Evolutionary conservation across 2,113 vertebrate genomes (phyloP), one percentile per base, ranked within the genome.

Genomic region (Jacana jacana): DNA sequence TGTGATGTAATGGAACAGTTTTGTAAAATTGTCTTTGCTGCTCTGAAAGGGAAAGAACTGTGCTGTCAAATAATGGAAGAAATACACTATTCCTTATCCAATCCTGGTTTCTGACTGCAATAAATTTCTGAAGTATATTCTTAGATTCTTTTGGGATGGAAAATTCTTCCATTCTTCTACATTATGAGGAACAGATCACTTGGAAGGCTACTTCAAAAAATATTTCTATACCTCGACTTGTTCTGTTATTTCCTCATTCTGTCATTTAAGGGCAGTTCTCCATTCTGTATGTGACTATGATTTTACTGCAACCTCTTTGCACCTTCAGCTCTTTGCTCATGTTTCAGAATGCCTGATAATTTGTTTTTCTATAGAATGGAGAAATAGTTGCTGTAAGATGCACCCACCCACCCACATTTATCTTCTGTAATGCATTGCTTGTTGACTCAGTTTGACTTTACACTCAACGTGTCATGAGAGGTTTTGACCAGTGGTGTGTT

Each of bases 211-310:
- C 37, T 52, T 69, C 6, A 48, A 44, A 86, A 63, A 78, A 5
- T 11, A 4, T 2, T 48, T 58, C 19, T 69, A 3, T 80, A 54
- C 30, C 22, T 72, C 25, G 52, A 35, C 48, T 61, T 51, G 6
- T 84, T 91, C 48, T 70, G 4, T 23, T 31, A 33, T 58, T 91
- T 81, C 19, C 42, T 75, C 85, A 58, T 63, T 72, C 33, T 86
- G 35, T 48, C 42, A 33, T 80, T 96, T 79, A 73, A 72, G 35
- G 40, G 19, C 48, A 52, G 24, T 58, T 19, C 52, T 82, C 17
- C 48, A 27, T 71, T 91, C 27, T 37, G 16, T 0, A 0, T 1
- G 1, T 57, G 49, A 44, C 54, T 30, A 0, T 11, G 11, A 28
- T 77, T n/a, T 57, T 77, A 20, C 11, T 72, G 65, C 30, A 72